Percentiles rank a stretch among this genome's conserved stretches.
Conservation (phyloP, 1,140 invertebrate genomes). For the Doryteuthis pealeii region DNA sequence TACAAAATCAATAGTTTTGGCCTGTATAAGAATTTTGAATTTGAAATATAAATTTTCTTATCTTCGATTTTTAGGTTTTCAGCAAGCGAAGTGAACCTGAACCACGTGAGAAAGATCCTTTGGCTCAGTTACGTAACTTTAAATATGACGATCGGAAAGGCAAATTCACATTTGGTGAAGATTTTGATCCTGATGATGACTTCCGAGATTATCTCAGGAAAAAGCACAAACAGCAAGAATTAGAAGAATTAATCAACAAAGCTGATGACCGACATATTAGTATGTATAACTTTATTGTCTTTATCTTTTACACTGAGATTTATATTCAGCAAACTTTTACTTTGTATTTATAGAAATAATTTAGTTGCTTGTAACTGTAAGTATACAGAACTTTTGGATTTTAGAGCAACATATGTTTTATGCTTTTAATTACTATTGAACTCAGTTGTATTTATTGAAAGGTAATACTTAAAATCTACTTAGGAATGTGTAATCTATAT, state of each 20-base stretch:
- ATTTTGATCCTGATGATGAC: conserved; percentile 19
- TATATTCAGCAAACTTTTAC: neutral
- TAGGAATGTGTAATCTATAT: too few relatives aligned
- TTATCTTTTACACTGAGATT: neutral
- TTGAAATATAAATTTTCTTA: neutral
- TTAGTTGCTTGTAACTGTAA: conserved; percentile 20
- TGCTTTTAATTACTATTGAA: too few relatives aligned
- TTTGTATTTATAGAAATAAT: neutral
- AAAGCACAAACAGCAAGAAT: conserved; percentile 34
- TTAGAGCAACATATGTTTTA: too few relatives aligned
- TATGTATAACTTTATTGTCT: conserved; percentile 21
- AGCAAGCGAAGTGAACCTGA: conserved; percentile 23
- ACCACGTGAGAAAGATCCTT: conserved; percentile 5
- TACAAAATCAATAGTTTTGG: too few relatives aligned
- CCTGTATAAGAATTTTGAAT: too few relatives aligned
- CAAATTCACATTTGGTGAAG: conserved; percentile 16
- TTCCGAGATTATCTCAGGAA: conserved; percentile 24
- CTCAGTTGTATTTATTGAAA: too few relatives aligned
- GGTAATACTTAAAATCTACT: too few relatives aligned
- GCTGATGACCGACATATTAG: conserved; percentile 46
- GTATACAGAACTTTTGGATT: neutral
- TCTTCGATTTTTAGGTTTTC: conserved; percentile 25
- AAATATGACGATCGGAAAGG: conserved; percentile 12
- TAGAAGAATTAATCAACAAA: conserved; percentile 45
- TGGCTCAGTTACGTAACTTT: neutral